Evolutionary conservation across 2,797 vertebrate species (phyloP), one percentile per base, ranked within the genome.

Genomic region (Gadopsis marmoratus): DNA sequence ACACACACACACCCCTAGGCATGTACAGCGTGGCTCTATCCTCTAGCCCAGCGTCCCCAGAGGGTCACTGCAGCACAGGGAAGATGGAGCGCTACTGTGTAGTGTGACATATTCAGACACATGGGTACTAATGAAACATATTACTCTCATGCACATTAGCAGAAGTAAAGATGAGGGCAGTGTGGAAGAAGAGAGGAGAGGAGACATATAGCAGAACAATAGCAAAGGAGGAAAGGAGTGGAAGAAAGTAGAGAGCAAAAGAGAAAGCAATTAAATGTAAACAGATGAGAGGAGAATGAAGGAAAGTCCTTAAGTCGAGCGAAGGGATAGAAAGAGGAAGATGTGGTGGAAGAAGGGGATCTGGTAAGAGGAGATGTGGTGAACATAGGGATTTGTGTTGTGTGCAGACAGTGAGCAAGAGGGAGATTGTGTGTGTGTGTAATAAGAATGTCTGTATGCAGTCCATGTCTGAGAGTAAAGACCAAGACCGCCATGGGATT

Each of bases 61-160:
- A 89, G 91, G 88, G 83, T 76, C 88, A 78, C 88, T 87, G 85
- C 87, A 86, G 89, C 89, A 79, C 43, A 23, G 70, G 17, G 68
- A 84, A 81, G 83, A 84, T 45, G 61, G 23, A 86, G 76, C 55
- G 29, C 76, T 73, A 64, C 75, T 43, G 60, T 56, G 31, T 41
- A 84, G 73, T 71, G 62, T 86, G 89, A 92, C 91, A 92, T 88
- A 87, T 89, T 87, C 89, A 87, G 88, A 92, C 83, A 90, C 80
- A 92, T 91, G 64, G 76, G 74, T 80, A 63, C 83, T 93, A 93
- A 94, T 92, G 89, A 92, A 90, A 89, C 85, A 86, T 91, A 93
- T 92, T 91, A 89, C 78, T 92, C 83, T 88, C 74, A 78, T 77
- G 80, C 64, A 86, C 87, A 92, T 92, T 90, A 89, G 63, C 61